These are phyloP conservation scores for Arothron firmamentum DNA, from an alignment of 2,113 vertebrate genomes.

Conservation along the genomic window DNA sequence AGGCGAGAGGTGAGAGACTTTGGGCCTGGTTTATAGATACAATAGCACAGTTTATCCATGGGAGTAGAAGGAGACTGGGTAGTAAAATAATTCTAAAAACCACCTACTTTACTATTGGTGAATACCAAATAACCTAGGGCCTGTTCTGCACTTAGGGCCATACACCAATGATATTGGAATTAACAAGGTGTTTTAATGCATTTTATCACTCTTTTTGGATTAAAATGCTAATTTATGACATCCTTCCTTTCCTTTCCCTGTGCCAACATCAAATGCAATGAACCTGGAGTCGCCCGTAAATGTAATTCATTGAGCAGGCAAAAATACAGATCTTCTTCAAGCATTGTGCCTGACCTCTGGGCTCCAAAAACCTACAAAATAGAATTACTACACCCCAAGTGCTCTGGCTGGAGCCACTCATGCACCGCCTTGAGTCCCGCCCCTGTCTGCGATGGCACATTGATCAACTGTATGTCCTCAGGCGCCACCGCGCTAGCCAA, in stretches of 20 bases:
- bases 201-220: slow-evolving; percentile 42
- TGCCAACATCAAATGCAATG: slow-evolving; percentile 33
- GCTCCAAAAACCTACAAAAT: slow-evolving; percentile 47
- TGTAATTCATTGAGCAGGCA: slow-evolving; percentile 27
- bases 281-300: slow-evolving; percentile 38
- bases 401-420: slow-evolving; percentile 36
- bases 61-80: slow-evolving; percentile 30
- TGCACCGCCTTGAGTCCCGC: slow-evolving; percentile 41
- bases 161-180: slow-evolving; percentile 54
- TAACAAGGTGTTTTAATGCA: slow-evolving; percentile 45
- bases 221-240: slow-evolving; percentile 47
- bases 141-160: slow-evolving; percentile 49
- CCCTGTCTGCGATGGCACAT: slow-evolving; percentile 44
- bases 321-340: slow-evolving; percentile 41
- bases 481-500: slow-evolving; percentile 37
- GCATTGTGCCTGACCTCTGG: slow-evolving; percentile 38
- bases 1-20: slow-evolving; percentile 54
- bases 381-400: slow-evolving; percentile 49
- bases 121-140: slow-evolving; percentile 37
- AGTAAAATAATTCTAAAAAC: slow-evolving; percentile 53
- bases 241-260: slow-evolving; percentile 37
- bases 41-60: slow-evolving; percentile 12
- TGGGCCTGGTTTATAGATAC: slow-evolving; percentile 46
- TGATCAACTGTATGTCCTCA: slow-evolving; percentile 43
- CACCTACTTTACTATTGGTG: slow-evolving; percentile 14